A percentile compares a stretch with the other conserved stretches of the same genome.
Conservation (phyloP, 2,113 vertebrate species). For the Pseudonaja textilis region DNA sequence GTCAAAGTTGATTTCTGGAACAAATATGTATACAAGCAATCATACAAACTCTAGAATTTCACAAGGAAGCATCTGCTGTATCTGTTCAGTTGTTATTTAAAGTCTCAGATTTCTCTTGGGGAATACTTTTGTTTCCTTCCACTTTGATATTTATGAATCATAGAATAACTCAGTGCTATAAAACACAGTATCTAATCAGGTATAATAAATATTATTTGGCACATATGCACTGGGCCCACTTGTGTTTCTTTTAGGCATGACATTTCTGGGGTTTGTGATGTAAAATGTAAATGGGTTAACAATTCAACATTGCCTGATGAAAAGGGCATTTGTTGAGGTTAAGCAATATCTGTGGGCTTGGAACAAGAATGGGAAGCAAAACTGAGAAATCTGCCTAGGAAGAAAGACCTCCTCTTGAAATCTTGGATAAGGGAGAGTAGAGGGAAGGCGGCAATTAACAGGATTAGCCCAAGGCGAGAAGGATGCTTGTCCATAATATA, state of each 20-base stretch:
- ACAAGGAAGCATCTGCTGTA: no score
- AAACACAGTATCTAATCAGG: background rate
- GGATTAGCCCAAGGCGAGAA: background rate
- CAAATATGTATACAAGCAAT: background rate
- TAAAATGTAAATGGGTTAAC: background rate
- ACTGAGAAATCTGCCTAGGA: background rate
- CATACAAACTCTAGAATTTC: background rate
- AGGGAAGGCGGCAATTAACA: background rate
- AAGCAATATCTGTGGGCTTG: background rate
- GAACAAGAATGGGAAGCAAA: background rate
- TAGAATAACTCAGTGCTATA: background rate
- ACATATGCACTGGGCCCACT: background rate
- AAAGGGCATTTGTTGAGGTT: background rate
- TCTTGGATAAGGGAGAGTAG: background rate
- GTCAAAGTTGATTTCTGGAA: background rate
- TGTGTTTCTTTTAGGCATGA: background rate
- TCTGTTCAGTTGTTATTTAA: background rate
- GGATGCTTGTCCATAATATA: background rate
- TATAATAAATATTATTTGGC: conserved; percentile 27
- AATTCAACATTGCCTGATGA: background rate
- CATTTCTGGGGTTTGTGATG: background rate
- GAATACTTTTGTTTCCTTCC: background rate
- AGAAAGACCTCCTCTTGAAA: background rate
- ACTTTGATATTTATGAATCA: background rate
- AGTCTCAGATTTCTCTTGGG: accelerated